Conservation (phyloP, 2,113 vertebrate species). For the Halichoerus grypus region DNA sequence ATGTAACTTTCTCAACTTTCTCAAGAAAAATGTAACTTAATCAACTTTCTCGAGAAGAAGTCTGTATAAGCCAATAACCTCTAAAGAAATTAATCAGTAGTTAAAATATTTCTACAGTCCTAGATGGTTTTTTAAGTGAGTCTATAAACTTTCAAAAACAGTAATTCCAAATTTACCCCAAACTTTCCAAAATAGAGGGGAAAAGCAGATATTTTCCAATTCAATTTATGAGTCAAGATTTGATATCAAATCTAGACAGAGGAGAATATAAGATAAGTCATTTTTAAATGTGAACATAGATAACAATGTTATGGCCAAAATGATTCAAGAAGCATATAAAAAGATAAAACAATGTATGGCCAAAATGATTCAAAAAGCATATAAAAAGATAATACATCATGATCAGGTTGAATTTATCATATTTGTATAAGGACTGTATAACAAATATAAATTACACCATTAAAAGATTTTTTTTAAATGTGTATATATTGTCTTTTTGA, state of each 20-base stretch:
- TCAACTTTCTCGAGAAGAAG: not conserved
- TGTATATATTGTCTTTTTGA: not conserved
- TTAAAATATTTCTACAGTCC: constrained; percentile 4
- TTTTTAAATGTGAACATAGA: not conserved
- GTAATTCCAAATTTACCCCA: not conserved
- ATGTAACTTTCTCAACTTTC: not conserved
- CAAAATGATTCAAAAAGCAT: constrained; percentile 33
- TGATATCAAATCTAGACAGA: constrained; percentile 35
- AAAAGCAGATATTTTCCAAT: not conserved
- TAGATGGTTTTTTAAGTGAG: constrained; percentile 11
- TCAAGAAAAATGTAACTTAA: not conserved
- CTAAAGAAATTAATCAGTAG: constrained; percentile 14
- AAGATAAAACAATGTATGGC: not conserved
- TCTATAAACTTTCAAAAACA: not conserved
- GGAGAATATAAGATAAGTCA: not conserved
- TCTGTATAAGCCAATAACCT: not conserved
- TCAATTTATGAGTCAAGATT: not conserved
- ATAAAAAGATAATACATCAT: not conserved
- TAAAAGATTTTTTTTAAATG: not conserved
- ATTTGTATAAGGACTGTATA: not conserved
- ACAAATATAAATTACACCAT: not conserved
- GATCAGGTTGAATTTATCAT: constrained; percentile 32
- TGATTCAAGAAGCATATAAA: constrained; percentile 21
- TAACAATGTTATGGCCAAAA: not conserved
- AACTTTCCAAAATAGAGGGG: not conserved